Evolutionary conservation across 2,113 vertebrate species (phyloP), one percentile per base, ranked within the genome.

Genomic region (Limanda limanda): DNA sequence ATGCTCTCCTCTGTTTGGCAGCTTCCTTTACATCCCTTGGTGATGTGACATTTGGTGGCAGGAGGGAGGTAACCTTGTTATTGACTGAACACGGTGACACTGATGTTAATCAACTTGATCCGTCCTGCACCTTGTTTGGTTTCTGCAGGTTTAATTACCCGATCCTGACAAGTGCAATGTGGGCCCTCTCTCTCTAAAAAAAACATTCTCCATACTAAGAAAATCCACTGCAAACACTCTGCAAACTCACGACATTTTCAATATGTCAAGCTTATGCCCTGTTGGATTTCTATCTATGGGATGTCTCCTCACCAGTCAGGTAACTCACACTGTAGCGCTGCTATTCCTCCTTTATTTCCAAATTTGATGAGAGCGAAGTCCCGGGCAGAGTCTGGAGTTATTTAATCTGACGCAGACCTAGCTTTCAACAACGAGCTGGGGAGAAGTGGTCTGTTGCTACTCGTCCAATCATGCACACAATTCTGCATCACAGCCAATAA

Each of bases 31-130:
- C 13, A 20, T 18, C 17, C 35, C 18, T 42, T 24, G 24, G 68
- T 48, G 37, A 57, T 68, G 64, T 68, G 52, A 63, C 23, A 42
- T 63, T 62, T 21, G 40, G 21, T 37, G 12, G 58, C 37, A 52
- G 5, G 37, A n/a, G 6, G 48, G 23, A 61, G 23, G 51, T 42
- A 40, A 54, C 21, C 11, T 20, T n/a, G 9, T 63, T 55, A 64
- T 68, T 57, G 59, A 57, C 24, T 56, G 37, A 67, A 71, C 47
- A 59, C 10, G 31, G 45, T 60, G 67, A 71, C 62, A 10, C 12
- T 45, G 55, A 64, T 25, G 21, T 81, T 58, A 15, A 76, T 65
- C 58, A 68, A 56, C 65, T 74, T 17, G 27, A 48, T 56, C 63
- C 45, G 56, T 47, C 62, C 57, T 77, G 69, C 54, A 48, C 20